These are phyloP conservation scores for Chymomyza fuscimana DNA, from an alignment of 2,888 invertebrate genomes.

Conservation along the genomic window DNA sequence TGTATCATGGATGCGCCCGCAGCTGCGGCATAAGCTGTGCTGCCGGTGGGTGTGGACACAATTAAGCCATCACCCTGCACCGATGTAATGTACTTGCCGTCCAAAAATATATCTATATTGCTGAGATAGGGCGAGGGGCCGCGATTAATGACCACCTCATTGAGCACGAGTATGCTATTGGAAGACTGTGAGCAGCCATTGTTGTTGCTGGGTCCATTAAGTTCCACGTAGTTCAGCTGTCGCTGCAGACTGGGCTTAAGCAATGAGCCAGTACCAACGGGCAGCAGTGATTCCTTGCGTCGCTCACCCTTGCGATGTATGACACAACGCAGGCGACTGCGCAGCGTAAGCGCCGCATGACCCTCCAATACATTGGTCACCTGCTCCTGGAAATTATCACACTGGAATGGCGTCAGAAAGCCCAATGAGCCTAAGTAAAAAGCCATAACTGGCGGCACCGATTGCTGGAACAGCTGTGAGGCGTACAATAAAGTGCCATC, in stretches of 20 bases:
- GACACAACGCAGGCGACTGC: constrained; percentile 94
- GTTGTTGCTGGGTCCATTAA: constrained; percentile 33
- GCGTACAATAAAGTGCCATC: constrained; percentile 98
- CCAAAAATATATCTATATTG: constrained; percentile 96
- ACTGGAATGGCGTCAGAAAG: constrained; percentile 96
- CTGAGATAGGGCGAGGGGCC: constrained; percentile 94
- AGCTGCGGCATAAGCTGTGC: constrained; percentile 96
- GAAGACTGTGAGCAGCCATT: constrained; percentile 26
- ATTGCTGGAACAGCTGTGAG: constrained; percentile 96
- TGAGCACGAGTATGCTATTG: constrained; percentile 84
- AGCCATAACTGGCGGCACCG: constrained; percentile 98
- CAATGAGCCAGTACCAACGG: not conserved
- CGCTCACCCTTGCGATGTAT: constrained; percentile 85
- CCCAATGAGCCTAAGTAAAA: constrained; percentile 98
- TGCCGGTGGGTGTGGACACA: constrained; percentile 95
- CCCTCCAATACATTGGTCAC: constrained; percentile 96
- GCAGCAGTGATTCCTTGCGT: constrained; percentile 45
- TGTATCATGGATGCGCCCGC: constrained; percentile 99
- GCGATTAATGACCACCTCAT: constrained; percentile 96
- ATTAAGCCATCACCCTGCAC: constrained; percentile 94
- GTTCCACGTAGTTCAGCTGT: constrained; percentile 24
- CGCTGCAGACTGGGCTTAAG: constrained; percentile 34
- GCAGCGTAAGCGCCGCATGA: constrained; percentile 93
- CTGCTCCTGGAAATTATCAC: constrained; percentile 96
- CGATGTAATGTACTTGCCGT: constrained; percentile 96